phyloP scores from a whole-genome alignment of 1,140 invertebrate species.

The Rhyzopertha dominica region DNA sequence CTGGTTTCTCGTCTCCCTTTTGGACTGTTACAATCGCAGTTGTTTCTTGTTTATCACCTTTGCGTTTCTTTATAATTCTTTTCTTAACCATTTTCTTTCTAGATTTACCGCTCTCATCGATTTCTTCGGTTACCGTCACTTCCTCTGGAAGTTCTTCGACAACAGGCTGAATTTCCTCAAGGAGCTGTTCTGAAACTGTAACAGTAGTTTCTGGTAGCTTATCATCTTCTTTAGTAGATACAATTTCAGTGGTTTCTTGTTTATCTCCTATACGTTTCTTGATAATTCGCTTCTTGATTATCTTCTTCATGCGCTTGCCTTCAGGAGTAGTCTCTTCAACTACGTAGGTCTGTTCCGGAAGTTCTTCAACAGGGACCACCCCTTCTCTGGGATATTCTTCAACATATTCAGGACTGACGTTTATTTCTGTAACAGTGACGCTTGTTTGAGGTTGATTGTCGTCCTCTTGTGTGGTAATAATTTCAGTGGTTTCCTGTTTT shows the following conservation, averaged over 20 bases:
- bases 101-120: constrained; percentile 16
- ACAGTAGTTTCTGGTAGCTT: constrained; percentile 43
- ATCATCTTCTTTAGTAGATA: constrained; percentile 38
- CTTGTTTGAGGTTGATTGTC: constrained; percentile 26
- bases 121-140: constrained; percentile 20
- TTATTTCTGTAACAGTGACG: constrained; percentile 29
- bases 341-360: constrained; percentile 26
- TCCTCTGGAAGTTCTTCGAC: constrained; percentile 22
- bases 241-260: constrained; percentile 38
- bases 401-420: constrained; percentile 18
- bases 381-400: constrained; percentile 16
- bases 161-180: not conserved
- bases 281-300: constrained; percentile 41
- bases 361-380: constrained; percentile 22
- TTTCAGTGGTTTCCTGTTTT: constrained; percentile 32
- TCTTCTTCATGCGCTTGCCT: constrained; percentile 37
- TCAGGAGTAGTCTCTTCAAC: constrained; percentile 21
- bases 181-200: constrained; percentile 29
- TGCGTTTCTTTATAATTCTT: constrained; percentile 13
- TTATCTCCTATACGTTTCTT: constrained; percentile 34
- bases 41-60: constrained; percentile 17
- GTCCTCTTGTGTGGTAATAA: constrained; percentile 30
- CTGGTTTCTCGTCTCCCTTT: constrained; percentile 20
- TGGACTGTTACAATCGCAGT: constrained; percentile 23
- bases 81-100: constrained; percentile 23